phyloP scores from a whole-genome alignment of 1,140 invertebrate species.

The Teleopsis dalmanni region DNA sequence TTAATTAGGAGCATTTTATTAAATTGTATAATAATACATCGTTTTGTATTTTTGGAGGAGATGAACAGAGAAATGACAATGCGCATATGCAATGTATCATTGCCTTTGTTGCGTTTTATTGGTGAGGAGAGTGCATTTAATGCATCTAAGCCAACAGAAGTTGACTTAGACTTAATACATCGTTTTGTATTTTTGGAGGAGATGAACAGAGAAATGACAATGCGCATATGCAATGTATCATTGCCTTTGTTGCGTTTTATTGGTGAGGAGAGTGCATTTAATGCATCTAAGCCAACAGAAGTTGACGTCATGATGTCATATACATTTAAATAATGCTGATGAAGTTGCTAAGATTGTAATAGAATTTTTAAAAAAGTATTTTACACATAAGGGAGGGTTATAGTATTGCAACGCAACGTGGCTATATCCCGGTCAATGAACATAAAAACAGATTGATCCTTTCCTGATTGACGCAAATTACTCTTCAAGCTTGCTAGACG shows the following conservation, averaged over 20 bases:
- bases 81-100: conserved; percentile 13
- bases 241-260: conserved; percentile 27
- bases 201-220: conserved; percentile 22
- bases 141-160: conserved; percentile 22
- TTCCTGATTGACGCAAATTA: no score
- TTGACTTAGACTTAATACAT: conserved; percentile 46
- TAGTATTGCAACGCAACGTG: no score
- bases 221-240: conserved; percentile 12
- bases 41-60: conserved; percentile 9
- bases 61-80: conserved; percentile 24
- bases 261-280: conserved; percentile 42
- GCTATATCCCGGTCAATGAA: no score
- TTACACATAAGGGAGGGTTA: no score
- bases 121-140: conserved; percentile 15
- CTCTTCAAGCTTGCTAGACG: no score
- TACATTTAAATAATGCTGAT: conserved; percentile 60
- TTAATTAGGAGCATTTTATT: no score
- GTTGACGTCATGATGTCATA: conserved; percentile 58
- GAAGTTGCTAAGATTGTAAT: conserved; percentile 50
- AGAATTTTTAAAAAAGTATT: conserved; percentile 45
- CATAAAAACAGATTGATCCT: no score
- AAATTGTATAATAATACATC: no score
- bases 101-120: conserved; percentile 30
- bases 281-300: conserved; percentile 55
- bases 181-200: conserved; percentile 8